These are phyloP conservation scores for Microctenopoma steveboyesi DNA, from an alignment of 2,797 vertebrate species.

Conservation along the genomic window DNA sequence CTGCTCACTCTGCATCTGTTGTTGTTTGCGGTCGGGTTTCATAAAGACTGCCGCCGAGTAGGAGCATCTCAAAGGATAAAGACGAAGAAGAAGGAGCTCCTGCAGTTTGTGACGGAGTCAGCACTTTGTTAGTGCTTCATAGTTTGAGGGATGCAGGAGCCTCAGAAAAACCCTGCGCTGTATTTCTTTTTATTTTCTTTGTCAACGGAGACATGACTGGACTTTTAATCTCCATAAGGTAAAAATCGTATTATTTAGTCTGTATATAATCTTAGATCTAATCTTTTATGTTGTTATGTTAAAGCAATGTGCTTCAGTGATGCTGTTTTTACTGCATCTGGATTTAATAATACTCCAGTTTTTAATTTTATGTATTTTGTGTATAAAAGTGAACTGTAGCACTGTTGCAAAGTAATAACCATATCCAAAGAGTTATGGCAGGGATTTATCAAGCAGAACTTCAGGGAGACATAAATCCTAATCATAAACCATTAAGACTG, in stretches of 20 bases:
- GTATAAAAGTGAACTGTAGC: not conserved
- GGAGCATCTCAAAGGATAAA: not conserved
- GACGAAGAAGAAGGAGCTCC: slow-evolving; percentile 1
- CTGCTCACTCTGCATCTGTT: slow-evolving; percentile 2
- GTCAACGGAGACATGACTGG: slow-evolving; percentile 1
- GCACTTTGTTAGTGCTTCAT: not conserved
- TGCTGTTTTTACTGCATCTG: no score
- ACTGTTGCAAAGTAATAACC: not conserved
- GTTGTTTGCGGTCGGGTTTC: slow-evolving; percentile 6
- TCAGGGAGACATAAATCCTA: not conserved
- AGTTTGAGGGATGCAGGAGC: slow-evolving; percentile 11
- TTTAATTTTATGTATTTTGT: not conserved
- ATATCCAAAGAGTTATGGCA: not conserved
- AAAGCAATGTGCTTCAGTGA: no score
- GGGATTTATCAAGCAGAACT: not conserved
- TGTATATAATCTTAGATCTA: no score
- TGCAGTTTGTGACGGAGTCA: not conserved
- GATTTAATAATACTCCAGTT: no score
- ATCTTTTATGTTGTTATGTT: no score
- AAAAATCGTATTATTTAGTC: not conserved
- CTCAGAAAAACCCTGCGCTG: slow-evolving; percentile 9
- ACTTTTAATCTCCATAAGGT: slow-evolving; percentile 47
- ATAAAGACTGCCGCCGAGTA: slow-evolving; percentile 9
- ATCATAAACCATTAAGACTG: slow-evolving; percentile 1
- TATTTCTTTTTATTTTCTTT: not conserved